These are phyloP conservation scores for Acleris literana DNA, from an alignment of 2,888 invertebrate genomes.

Conservation along the genomic window DNA sequence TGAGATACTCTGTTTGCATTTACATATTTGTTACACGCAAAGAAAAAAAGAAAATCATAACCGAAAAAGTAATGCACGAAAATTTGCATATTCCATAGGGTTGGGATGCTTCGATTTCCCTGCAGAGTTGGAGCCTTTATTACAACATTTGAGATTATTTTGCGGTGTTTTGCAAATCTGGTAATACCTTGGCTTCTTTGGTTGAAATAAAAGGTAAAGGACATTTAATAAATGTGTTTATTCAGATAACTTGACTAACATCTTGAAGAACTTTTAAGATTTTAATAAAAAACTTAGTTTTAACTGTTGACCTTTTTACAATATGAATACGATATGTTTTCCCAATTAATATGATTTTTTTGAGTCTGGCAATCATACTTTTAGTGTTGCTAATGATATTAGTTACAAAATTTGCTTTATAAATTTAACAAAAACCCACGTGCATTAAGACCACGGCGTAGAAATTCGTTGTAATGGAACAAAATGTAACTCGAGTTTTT, in stretches of 20 bases:
- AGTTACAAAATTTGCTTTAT: no score
- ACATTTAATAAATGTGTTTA: no score
- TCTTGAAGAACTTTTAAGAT: no score
- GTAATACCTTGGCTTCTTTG: neutral
- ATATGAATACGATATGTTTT: no score
- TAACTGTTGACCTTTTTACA: no score
- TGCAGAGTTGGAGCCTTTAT: conserved; percentile 18
- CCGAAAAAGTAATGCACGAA: conserved; percentile 43
- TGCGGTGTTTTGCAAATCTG: neutral
- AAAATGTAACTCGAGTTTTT: conserved; percentile 2
- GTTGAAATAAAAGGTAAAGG: neutral
- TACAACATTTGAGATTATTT: conserved; percentile 12
- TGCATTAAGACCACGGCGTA: no score
- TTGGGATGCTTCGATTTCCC: conserved; percentile 48
- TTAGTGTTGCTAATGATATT: no score
- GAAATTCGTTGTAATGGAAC: neutral
- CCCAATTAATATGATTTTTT: no score
- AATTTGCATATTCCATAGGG: conserved; percentile 47
- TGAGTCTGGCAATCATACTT: no score
- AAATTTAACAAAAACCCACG: no score
- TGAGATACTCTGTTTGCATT: conserved; percentile 35
- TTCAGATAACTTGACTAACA: no score
- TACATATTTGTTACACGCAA: conserved; percentile 45
- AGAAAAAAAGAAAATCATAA: conserved; percentile 37
- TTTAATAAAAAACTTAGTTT: no score